A percentile compares a stretch with the other conserved stretches of the same genome.
Conservation (phyloP, 1,140 invertebrate species). For the Zaprionus vittiger region DNA sequence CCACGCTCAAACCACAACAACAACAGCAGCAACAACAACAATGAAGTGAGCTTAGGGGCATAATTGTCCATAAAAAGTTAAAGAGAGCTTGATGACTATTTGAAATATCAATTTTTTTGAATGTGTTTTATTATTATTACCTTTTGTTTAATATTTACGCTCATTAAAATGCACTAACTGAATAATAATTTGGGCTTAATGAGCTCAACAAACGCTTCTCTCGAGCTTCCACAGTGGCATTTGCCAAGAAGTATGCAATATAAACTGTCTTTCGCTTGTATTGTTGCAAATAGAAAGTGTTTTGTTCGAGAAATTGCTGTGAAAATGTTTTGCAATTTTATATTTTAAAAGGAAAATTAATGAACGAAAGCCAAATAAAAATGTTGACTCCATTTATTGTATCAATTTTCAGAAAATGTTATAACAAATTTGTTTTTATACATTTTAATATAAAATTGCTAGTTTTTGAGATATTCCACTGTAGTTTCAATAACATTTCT, state of each 20-base stretch:
- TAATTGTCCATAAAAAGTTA: slow-evolving; percentile 7
- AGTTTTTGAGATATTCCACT: no score
- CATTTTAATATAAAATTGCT: background rate
- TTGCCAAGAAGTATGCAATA: slow-evolving; percentile 8
- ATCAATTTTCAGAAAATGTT: background rate
- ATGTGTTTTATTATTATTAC: slow-evolving; percentile 7
- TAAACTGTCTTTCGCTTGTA: background rate
- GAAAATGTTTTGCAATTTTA: background rate
- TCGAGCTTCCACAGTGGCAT: background rate
- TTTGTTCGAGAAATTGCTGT: background rate
- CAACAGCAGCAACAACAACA: slow-evolving; percentile 11
- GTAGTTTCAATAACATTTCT: no score
- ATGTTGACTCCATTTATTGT: background rate
- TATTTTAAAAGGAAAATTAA: background rate
- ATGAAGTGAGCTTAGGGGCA: slow-evolving; percentile 1
- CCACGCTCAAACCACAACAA: slow-evolving; percentile 17
- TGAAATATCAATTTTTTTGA: slow-evolving; percentile 1
- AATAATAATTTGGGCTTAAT: background rate
- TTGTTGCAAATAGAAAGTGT: slow-evolving; percentile 3
- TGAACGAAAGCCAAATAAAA: background rate
- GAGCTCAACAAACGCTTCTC: background rate
- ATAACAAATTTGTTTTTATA: background rate
- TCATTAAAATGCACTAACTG: slow-evolving; percentile 3
- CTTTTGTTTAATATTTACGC: background rate
- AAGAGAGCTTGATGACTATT: background rate